Evolutionary conservation across 2,113 vertebrate genomes (phyloP).

Genomic region (Grammomys dolichurus): DNA sequence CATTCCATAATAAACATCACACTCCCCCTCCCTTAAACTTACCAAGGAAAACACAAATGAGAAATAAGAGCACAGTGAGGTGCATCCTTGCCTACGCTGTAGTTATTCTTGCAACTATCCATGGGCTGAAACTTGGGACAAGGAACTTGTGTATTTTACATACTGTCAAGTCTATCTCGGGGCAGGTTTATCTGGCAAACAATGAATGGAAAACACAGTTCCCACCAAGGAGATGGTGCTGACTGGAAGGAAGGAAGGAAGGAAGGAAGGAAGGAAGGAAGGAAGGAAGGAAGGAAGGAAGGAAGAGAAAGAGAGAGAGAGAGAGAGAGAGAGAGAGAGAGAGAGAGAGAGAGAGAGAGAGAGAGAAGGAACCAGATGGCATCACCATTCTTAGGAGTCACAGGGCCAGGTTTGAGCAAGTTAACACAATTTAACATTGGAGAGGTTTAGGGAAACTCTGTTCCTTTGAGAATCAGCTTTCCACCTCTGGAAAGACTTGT

Average conservation of each 20-base stretch:
- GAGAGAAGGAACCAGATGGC: neutral
- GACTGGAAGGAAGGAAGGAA: neutral
- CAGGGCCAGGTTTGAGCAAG: neutral
- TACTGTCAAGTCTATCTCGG: neutral
- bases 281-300: no score
- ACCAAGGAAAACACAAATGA: neutral
- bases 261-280: no score
- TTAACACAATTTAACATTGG: neutral
- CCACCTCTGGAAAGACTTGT: neutral
- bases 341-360: rapidly evolving
- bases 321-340: rapidly evolving
- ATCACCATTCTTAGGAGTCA: neutral
- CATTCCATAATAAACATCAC: neutral
- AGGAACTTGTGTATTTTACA: neutral
- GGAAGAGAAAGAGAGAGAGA: no score
- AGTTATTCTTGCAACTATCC: neutral
- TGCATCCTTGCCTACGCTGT: neutral
- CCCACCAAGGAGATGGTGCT: neutral
- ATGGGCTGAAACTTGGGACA: neutral
- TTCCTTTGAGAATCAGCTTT: slow-evolving; percentile 60
- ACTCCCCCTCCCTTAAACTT: neutral
- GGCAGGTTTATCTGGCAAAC: neutral
- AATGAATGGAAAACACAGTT: neutral
- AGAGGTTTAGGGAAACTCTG: neutral
- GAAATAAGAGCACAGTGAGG: neutral